Evolutionary conservation across 2,888 invertebrate species (phyloP).

Genomic region (Chymomyza amoena): DNA sequence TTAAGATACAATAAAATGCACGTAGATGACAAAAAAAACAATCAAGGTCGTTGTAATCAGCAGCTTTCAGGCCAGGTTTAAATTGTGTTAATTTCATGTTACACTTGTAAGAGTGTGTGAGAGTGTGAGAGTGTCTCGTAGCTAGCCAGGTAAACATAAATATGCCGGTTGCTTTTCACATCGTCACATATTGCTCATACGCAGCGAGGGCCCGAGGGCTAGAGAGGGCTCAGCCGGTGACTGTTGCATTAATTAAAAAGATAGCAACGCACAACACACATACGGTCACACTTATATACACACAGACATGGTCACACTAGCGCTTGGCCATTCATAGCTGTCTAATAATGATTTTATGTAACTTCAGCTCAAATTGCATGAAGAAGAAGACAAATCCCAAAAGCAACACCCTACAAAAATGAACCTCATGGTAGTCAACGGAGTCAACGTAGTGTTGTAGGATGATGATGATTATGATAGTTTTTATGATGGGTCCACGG

Average conservation of each 20-base stretch:
- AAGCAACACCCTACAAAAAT: conserved; percentile 45
- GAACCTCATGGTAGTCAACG: background rate
- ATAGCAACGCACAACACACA: conserved; percentile 27
- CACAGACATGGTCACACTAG: conserved; percentile 7
- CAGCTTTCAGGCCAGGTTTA: conserved; percentile 5
- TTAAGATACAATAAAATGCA: conserved; percentile 26
- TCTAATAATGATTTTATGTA: conserved; percentile 67
- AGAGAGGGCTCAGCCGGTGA: conserved; percentile 15
- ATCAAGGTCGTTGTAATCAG: conserved; percentile 44
- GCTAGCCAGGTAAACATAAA: conserved; percentile 35
- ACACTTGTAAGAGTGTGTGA: conserved; percentile 29
- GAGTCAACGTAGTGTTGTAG: background rate
- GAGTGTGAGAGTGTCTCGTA: background rate
- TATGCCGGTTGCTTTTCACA: conserved; percentile 25
- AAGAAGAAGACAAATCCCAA: conserved; percentile 26
- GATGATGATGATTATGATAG: conserved; percentile 21
- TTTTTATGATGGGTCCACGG: background rate
- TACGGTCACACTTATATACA: conserved; percentile 30
- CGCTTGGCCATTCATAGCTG: conserved; percentile 37
- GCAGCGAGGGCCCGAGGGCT: background rate
- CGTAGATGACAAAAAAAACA: conserved; percentile 30
- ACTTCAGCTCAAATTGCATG: conserved; percentile 30
- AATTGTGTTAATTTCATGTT: conserved; percentile 55
- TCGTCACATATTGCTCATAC: conserved; percentile 50
- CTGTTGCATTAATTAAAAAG: conserved; percentile 65